These are phyloP conservation scores for Microctonus brassicae DNA, from an alignment of 2,888 invertebrate species.

Conservation along the genomic window DNA sequence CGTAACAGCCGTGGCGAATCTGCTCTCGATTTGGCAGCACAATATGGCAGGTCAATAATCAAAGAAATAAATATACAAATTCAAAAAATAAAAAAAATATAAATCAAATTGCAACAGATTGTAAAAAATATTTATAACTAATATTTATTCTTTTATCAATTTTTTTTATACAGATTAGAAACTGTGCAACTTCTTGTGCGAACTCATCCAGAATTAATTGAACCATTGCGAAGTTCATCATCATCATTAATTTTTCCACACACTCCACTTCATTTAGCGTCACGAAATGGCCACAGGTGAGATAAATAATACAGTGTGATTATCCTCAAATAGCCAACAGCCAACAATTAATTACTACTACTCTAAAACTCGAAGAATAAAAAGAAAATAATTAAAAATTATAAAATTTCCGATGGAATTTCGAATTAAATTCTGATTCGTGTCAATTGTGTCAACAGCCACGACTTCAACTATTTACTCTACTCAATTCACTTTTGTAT, in stretches of 20 bases:
- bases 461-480: background rate
- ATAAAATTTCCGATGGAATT: background rate
- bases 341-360: background rate
- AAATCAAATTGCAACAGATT: background rate
- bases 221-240: conserved; percentile 75
- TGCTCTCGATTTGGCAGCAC: conserved; percentile 93
- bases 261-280: conserved; percentile 93
- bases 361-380: background rate
- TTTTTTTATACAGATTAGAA: conserved; percentile 77
- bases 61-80: background rate
- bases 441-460: background rate
- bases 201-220: conserved; percentile 86
- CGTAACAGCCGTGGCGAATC: conserved; percentile 91
- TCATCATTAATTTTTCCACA: conserved; percentile 75
- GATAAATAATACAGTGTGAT: conserved; percentile 57
- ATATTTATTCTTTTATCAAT: too few species aligned
- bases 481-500: background rate
- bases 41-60: conserved; percentile 82
- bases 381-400: background rate
- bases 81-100: too few species aligned
- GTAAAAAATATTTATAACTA: background rate
- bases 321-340: background rate
- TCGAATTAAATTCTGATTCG: too few species aligned
- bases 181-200: conserved; percentile 89
- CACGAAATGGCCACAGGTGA: conserved; percentile 92